These are phyloP conservation scores for Hirundichthys speculiger DNA, from an alignment of 2,113 vertebrate genomes.

Conservation along the genomic window DNA sequence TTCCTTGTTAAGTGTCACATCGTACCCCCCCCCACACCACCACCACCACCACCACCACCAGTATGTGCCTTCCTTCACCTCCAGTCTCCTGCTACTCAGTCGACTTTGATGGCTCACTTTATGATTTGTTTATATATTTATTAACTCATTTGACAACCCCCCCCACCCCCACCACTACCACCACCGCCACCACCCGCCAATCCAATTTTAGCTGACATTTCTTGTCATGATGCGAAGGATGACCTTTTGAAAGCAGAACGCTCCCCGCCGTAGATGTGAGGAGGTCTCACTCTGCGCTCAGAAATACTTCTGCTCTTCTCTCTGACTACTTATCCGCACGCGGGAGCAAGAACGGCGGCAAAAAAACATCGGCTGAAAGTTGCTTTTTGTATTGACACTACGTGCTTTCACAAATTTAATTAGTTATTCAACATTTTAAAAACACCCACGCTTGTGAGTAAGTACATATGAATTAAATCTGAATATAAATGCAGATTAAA, in stretches of 20 bases:
- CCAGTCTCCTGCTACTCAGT: constrained; percentile 59
- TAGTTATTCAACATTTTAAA: too few species aligned
- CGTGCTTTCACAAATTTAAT: too few species aligned
- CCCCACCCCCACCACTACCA: constrained; percentile 23
- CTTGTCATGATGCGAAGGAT: constrained; percentile 87
- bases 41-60: constrained; percentile 4
- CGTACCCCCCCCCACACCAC: constrained; percentile 23
- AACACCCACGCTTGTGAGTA: too few species aligned
- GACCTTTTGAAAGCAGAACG: constrained; percentile 91
- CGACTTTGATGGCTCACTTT: constrained; percentile 79
- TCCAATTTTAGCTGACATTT: constrained; percentile 94
- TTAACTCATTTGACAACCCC: constrained; percentile 81
- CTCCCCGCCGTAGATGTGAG: constrained; percentile 61
- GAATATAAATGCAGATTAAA: too few species aligned
- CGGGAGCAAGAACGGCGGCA: too few species aligned
- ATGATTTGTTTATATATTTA: constrained; percentile 88
- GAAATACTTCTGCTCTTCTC: constrained; percentile 29
- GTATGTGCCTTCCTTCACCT: constrained; percentile 47
- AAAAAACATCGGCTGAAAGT: too few species aligned
- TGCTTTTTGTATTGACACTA: too few species aligned
- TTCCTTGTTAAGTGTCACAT: constrained; percentile 63
- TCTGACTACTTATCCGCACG: constrained; percentile 4
- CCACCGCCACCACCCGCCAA: constrained; percentile 47
- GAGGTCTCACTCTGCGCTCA: constrained; percentile 49
- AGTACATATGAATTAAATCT: too few species aligned